Conservation (phyloP, 2,113 vertebrate species). For the Diadophis punctatus region DNA sequence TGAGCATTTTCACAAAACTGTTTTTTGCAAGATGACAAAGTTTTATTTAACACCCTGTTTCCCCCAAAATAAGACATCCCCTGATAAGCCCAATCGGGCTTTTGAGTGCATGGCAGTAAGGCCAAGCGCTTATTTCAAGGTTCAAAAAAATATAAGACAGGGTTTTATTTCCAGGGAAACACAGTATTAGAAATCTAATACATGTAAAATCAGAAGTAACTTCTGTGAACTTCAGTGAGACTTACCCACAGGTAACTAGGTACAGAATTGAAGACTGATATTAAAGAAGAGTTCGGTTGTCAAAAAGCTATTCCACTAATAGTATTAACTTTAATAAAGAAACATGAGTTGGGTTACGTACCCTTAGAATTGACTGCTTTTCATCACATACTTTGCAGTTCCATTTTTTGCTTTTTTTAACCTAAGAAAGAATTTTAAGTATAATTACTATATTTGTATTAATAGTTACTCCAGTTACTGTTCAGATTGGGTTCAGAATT, state of each 20-base stretch:
- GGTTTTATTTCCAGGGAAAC: too few relatives aligned
- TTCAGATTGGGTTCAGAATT: not conserved
- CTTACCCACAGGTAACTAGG: not conserved
- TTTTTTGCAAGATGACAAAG: not conserved
- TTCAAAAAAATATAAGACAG: too few relatives aligned
- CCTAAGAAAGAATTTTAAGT: constrained; percentile 61
- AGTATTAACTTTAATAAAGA: not conserved
- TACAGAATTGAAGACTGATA: not conserved
- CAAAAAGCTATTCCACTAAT: not conserved
- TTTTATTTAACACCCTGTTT: too few relatives aligned
- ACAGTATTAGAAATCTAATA: not conserved
- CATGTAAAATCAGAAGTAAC: not conserved
- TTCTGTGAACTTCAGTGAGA: not conserved
- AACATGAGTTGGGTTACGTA: constrained; percentile 42
- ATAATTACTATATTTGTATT: not conserved
- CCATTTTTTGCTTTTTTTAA: constrained; percentile 83
- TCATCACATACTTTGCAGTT: constrained; percentile 85
- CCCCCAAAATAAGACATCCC: too few relatives aligned
- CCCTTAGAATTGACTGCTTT: constrained; percentile 83
- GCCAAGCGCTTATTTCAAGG: too few relatives aligned
- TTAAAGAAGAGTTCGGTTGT: not conserved
- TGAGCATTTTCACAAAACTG: not conserved
- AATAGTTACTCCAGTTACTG: not conserved
- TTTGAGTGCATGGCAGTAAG: too few relatives aligned
- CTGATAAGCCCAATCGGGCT: too few relatives aligned